These are phyloP conservation scores for Aproaerema taeniolella DNA, from an alignment of 2,888 invertebrate species.

Conservation along the genomic window DNA sequence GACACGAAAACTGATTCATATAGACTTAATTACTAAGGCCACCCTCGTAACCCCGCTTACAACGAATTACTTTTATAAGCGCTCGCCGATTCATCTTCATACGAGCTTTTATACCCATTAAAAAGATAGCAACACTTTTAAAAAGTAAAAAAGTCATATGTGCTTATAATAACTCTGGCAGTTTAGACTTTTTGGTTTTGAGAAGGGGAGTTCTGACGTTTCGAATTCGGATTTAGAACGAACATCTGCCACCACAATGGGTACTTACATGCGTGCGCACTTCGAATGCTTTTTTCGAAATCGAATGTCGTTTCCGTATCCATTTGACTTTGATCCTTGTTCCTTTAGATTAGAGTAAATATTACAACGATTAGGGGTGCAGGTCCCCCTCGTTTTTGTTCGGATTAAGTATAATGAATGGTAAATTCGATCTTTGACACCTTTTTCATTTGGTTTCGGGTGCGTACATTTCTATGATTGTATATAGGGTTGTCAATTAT, in stretches of 20 bases:
- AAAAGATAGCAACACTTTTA: constrained; percentile 19
- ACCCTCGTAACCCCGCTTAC: constrained; percentile 28
- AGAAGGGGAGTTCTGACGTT: constrained; percentile 33
- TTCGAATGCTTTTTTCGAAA: constrained; percentile 54
- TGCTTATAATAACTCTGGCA: constrained; percentile 1
- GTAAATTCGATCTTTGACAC: constrained; percentile 78
- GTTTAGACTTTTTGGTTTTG: constrained; percentile 16
- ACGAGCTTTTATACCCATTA: constrained; percentile 28
- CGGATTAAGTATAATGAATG: constrained; percentile 76
- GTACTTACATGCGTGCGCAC: constrained; percentile 67
- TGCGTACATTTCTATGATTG: constrained; percentile 62
- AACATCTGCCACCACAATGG: constrained; percentile 74
- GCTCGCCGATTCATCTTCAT: constrained; percentile 36
- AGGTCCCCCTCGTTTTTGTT: constrained; percentile 55
- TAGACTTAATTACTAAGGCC: constrained; percentile 37
- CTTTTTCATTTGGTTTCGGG: constrained; percentile 72
- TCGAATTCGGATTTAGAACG: constrained; percentile 41
- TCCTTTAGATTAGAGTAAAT: neutral
- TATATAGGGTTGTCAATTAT: constrained; percentile 24
- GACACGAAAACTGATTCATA: constrained; percentile 43
- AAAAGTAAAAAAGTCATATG: constrained; percentile 13
- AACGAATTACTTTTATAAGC: constrained; percentile 36
- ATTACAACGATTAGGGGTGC: neutral
- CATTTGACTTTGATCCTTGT: constrained; percentile 16
- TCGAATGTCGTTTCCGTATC: constrained; percentile 30